These are phyloP conservation scores for Archips crataeganus DNA, from an alignment of 2,888 invertebrate genomes.

Conservation along the genomic window DNA sequence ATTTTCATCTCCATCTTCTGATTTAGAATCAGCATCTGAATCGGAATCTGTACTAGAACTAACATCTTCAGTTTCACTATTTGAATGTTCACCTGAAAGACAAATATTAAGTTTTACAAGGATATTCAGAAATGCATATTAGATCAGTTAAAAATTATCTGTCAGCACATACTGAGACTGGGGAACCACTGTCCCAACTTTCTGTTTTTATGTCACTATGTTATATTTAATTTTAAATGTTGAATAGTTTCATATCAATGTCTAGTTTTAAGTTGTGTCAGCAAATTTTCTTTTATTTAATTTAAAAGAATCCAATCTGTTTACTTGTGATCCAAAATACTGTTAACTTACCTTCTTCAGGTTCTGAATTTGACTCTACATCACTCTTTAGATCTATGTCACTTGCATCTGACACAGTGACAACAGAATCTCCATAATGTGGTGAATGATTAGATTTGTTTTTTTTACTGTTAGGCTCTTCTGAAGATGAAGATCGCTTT, in stretches of 20 bases:
- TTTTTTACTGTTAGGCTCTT: constrained; percentile 68
- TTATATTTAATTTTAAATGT: too few species aligned
- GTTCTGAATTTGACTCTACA: constrained; percentile 67
- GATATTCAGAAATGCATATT: neutral
- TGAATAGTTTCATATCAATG: too few species aligned
- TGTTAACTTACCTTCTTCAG: constrained; percentile 70
- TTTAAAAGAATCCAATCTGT: neutral
- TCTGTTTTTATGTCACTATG: too few species aligned
- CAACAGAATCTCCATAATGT: constrained; percentile 73
- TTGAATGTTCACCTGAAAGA: constrained; percentile 76
- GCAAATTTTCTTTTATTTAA: too few species aligned
- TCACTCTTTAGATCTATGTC: constrained; percentile 81
- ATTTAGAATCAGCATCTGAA: constrained; percentile 75
- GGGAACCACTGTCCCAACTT: too few species aligned
- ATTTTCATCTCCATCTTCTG: constrained; percentile 69
- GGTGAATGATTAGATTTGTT: constrained; percentile 70
- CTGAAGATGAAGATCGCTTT: constrained; percentile 72
- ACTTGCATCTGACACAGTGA: constrained; percentile 81
- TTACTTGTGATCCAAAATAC: neutral
- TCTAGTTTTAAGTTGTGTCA: too few species aligned
- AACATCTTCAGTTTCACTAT: constrained; percentile 82
- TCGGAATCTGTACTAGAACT: constrained; percentile 73
- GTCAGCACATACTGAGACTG: too few species aligned
- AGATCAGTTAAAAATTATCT: neutral
- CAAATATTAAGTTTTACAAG: constrained; percentile 13